A percentile compares a stretch with the other conserved stretches of the same genome.
phyloP scores from a whole-genome alignment of 2,888 invertebrate genomes.

The Thumatha senex region DNA sequence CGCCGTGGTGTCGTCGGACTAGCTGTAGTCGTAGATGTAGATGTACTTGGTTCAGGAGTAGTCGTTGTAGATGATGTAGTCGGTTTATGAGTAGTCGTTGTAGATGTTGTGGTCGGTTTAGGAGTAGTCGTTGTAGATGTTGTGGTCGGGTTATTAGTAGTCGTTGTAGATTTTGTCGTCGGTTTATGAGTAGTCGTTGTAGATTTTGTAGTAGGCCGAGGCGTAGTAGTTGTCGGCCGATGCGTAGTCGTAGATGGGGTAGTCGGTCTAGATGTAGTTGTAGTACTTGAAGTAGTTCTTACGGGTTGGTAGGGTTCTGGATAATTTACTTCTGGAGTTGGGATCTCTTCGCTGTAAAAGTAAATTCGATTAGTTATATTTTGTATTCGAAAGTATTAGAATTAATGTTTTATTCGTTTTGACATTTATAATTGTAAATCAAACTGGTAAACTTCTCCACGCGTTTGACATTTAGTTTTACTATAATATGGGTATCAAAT shows the following conservation, averaged over 20 bases:
- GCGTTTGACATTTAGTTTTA: no score
- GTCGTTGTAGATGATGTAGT: constrained; percentile 33
- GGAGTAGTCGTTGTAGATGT: constrained; percentile 30
- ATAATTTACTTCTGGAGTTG: constrained; percentile 31
- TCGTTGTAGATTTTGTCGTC: constrained; percentile 34
- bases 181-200: constrained; percentile 29
- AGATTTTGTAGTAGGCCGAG: constrained; percentile 26
- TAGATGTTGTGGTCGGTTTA: constrained; percentile 32
- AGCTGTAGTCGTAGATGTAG: constrained; percentile 22
- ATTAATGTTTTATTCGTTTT: no score
- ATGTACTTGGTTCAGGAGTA: constrained; percentile 20
- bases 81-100: constrained; percentile 30
- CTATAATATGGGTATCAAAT: no score
- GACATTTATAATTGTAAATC: no score
- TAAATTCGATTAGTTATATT: no score
- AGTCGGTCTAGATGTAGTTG: constrained; percentile 13
- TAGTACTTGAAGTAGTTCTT: constrained; percentile 17
- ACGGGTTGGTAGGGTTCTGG: constrained; percentile 23
- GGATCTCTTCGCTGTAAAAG: constrained; percentile 53
- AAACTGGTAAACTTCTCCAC: no score
- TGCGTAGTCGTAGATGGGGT: constrained; percentile 10
- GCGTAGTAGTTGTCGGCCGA: constrained; percentile 34
- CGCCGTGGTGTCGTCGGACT: constrained; percentile 4
- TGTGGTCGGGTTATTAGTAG: constrained; percentile 24
- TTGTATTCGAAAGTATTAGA: no score